phyloP scores from a whole-genome alignment of 2,113 vertebrate species.

The Hemiscyllium ocellatum region DNA sequence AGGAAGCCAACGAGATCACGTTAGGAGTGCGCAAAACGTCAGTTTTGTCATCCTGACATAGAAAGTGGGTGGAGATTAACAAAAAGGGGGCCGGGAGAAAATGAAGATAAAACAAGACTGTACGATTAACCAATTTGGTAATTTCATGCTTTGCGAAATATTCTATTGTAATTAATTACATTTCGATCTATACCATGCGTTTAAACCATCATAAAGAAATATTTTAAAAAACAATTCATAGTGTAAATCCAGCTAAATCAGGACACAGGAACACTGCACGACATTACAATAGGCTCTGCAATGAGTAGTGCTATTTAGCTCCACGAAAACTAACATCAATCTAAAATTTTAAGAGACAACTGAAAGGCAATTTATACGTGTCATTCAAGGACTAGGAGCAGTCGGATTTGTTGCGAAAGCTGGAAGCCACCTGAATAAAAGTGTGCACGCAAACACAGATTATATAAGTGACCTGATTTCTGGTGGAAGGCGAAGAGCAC shows the following conservation, averaged over 20 bases:
- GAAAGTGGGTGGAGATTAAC: not conserved
- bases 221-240: no score
- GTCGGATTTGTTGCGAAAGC: not conserved
- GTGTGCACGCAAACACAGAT: not conserved
- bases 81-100: not conserved
- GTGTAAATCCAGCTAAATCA: not conserved
- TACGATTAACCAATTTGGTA: not conserved
- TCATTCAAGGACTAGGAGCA: not conserved
- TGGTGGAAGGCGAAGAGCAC: not conserved
- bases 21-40: not conserved
- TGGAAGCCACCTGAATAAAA: not conserved
- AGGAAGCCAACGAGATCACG: not conserved
- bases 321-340: not conserved
- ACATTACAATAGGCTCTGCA: not conserved
- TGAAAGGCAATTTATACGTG: not conserved
- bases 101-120: not conserved
- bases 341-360: not conserved
- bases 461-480: not conserved
- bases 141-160: not conserved
- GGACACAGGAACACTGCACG: not conserved
- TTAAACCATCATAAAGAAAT: not conserved
- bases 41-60: not conserved
- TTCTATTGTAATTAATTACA: not conserved
- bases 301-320: not conserved
- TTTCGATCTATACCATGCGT: not conserved